These are phyloP conservation scores for Actinemys pallida DNA, from an alignment of 2,113 vertebrate species.

Conservation along the genomic window DNA sequence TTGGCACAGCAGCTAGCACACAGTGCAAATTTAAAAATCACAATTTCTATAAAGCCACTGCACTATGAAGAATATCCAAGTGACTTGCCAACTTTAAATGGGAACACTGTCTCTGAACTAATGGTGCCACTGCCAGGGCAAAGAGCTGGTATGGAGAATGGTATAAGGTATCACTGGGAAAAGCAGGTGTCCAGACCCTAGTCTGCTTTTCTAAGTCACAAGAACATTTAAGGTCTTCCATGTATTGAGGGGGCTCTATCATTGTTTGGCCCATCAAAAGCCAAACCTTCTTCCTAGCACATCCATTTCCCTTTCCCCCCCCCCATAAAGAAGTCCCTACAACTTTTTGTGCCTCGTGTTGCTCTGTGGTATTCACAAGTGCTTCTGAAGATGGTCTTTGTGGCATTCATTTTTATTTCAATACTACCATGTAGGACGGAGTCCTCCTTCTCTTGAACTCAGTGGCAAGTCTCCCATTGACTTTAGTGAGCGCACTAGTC, in stretches of 20 bases:
- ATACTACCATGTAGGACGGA: background rate
- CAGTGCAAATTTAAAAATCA: background rate
- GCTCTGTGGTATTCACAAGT: background rate
- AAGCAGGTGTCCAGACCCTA: background rate
- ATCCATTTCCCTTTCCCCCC: background rate
- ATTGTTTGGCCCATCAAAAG: background rate
- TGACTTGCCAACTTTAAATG: rapidly evolving
- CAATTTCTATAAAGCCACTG: rapidly evolving
- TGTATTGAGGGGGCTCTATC: background rate
- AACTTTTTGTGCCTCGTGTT: background rate
- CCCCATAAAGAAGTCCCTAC: background rate
- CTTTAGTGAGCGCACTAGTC: background rate
- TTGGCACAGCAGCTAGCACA: rapidly evolving
- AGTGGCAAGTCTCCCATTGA: background rate
- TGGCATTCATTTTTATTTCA: background rate
- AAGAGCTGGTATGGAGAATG: background rate
- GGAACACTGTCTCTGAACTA: background rate
- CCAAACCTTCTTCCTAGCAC: background rate
- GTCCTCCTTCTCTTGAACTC: background rate
- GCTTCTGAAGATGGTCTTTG: background rate
- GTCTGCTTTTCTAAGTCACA: background rate
- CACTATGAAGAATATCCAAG: rapidly evolving
- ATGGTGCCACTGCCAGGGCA: background rate
- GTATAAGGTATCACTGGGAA: rapidly evolving
- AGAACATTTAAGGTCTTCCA: background rate